Percentiles rank a stretch among this genome's conserved stretches.
Evolutionary conservation across 2,888 invertebrate species (phyloP).

Genomic region (Acanthacorydalis orientalis): DNA sequence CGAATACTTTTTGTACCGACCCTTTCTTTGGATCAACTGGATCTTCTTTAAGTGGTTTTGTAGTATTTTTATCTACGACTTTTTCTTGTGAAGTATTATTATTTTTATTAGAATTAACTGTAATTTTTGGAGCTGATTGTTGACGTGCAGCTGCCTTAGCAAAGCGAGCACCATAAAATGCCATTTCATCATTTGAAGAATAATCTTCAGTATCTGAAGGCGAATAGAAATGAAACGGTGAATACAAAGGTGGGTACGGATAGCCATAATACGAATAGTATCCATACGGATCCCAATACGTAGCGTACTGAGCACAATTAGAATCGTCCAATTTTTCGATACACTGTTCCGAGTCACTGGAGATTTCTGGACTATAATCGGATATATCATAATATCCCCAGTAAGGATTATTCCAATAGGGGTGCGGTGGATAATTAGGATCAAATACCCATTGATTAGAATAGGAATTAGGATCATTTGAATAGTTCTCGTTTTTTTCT

Average conservation of each 20-base stretch:
- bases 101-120: conserved; percentile 18
- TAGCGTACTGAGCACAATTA: conserved; percentile 14
- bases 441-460: conserved; percentile 17
- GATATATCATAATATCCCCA: conserved; percentile 15
- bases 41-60: neutral
- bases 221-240: conserved; percentile 17
- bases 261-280: conserved; percentile 11
- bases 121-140: conserved; percentile 10
- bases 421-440: conserved; percentile 16
- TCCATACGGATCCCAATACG: conserved; percentile 22
- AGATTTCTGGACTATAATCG: conserved; percentile 1
- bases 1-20: conserved; percentile 2
- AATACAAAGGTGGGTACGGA: conserved; percentile 15
- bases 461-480: conserved; percentile 18
- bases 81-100: conserved; percentile 13
- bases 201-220: conserved; percentile 22
- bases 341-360: conserved; percentile 1
- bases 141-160: conserved; percentile 9
- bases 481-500: conserved; percentile 19
- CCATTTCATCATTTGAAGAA: conserved; percentile 28
- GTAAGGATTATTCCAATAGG: conserved; percentile 15
- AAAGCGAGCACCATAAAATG: conserved; percentile 14
- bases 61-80: conserved; percentile 8
- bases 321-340: conserved; percentile 9
- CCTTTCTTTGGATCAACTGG: neutral